Percentiles rank a stretch among this genome's conserved stretches.
Conservation (phyloP, 1,140 invertebrate genomes). For the Colletes latitarsis region DNA sequence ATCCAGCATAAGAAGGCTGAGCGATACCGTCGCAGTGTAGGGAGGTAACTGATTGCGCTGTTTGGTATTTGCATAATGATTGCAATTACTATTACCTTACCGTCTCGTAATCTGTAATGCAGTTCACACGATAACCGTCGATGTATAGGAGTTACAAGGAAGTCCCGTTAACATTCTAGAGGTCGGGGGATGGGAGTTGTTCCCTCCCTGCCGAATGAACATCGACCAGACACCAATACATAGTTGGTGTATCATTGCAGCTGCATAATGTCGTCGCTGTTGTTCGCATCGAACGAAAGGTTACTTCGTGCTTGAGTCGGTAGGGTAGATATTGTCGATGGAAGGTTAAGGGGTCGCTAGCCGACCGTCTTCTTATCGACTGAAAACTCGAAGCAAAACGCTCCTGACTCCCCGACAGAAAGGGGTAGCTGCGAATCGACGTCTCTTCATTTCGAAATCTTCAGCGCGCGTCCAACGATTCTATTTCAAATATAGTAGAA, state of each 20-base stretch:
- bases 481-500: too few species aligned
- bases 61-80: constrained; percentile 65
- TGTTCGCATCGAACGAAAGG: constrained; percentile 32
- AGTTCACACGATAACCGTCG: constrained; percentile 61
- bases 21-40: background rate
- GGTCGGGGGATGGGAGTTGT: constrained; percentile 26
- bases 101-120: constrained; percentile 61
- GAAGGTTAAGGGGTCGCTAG: constrained; percentile 63
- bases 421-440: constrained; percentile 73
- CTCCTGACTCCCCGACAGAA: constrained; percentile 73
- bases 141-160: constrained; percentile 65
- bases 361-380: constrained; percentile 77
- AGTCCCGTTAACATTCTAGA: constrained; percentile 61
- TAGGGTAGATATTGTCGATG: constrained; percentile 72
- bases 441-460: constrained; percentile 4
- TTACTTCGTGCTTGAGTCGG: constrained; percentile 67
- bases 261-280: constrained; percentile 40
- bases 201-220: background rate
- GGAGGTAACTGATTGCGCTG: constrained; percentile 29
- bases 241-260: constrained; percentile 37
- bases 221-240: constrained; percentile 45
- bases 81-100: constrained; percentile 66
- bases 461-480: background rate
- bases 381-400: constrained; percentile 71
- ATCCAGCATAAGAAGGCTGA: background rate